Evolutionary conservation across 2,888 invertebrate species (phyloP).

Genomic region (Bugulina stolonifera): DNA sequence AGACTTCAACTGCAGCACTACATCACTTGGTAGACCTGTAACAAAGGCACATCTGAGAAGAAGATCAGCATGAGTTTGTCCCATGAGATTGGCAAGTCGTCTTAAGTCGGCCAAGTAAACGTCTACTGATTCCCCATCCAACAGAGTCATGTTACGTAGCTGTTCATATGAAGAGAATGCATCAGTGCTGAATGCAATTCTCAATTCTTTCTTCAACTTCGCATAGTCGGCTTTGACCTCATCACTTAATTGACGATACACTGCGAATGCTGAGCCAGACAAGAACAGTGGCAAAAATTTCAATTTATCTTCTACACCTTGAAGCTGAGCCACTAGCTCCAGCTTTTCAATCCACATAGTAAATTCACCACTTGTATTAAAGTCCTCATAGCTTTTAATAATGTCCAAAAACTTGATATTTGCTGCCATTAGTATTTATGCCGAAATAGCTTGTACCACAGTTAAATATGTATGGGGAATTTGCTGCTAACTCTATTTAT

Average conservation of each 20-base stretch:
- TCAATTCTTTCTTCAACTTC: no score
- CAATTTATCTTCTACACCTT: background rate
- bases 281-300: conserved; percentile 11
- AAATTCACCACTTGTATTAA: conserved; percentile 2
- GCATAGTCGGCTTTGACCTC: no score
- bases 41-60: no score
- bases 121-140: background rate
- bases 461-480: no score
- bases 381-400: conserved; percentile 8
- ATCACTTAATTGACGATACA: no score
- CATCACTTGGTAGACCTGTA: conserved; percentile 10
- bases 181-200: no score
- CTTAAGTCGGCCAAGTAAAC: background rate
- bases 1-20: background rate
- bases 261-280: background rate
- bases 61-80: conserved; percentile 1
- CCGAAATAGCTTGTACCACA: no score
- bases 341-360: conserved; percentile 2
- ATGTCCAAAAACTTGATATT: conserved; percentile 7
- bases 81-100: background rate
- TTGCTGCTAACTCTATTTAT: no score
- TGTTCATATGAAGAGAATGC: conserved; percentile 13
- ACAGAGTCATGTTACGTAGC: background rate
- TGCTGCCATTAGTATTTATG: no score
- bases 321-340: conserved; percentile 2